Evolutionary conservation across 2,113 vertebrate species (phyloP), one percentile per base, ranked within the genome.

Genomic region (Willisornis vidua): DNA sequence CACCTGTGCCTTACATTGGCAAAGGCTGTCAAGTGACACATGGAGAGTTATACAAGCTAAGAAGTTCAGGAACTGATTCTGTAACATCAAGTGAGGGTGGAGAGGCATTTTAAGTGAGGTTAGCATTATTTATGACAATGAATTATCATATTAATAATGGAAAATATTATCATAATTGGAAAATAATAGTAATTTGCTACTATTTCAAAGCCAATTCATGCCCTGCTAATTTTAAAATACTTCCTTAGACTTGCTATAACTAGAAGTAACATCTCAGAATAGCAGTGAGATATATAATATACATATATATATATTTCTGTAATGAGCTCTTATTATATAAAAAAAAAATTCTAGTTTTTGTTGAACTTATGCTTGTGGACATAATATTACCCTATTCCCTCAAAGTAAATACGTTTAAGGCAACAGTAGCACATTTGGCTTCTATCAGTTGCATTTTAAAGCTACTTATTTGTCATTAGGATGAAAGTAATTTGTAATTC

Each of bases 1-100:
- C 9, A 49, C 5, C 17, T 31, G 3, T 3, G 48, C 5, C 3
- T 61, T 48, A 25, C 28, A 10, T 0, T 0, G 39, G 22, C 31
- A 68, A 70, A 59, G 29, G 48, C n/a, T 46, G n/a, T 23, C 58
- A 45, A 39, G 23, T 23, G 31, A 37, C 58, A 66, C 48, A 39
- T 1, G 10, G 33, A 65, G 33, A 59, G 28, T 20, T 65, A 45
- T 5, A 9, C 18, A 66, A 68, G n/a, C 1, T 0, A 48, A 45
- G 52, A 82, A 91, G 89, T 35, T 58, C 52, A 82, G 45, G 20
- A 90, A 86, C 13, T 26, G 24, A 73, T 68, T 79, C n/a, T 14
- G 0, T 54, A 86, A 70, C 28, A 41, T 2, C 3, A 90, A 76
- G 35, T 3, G 2, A 92, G 58, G 29, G 72, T 29, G 17, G 14